phyloP scores from a whole-genome alignment of 1,140 invertebrate genomes.

The Thaumetopoea pityocampa region DNA sequence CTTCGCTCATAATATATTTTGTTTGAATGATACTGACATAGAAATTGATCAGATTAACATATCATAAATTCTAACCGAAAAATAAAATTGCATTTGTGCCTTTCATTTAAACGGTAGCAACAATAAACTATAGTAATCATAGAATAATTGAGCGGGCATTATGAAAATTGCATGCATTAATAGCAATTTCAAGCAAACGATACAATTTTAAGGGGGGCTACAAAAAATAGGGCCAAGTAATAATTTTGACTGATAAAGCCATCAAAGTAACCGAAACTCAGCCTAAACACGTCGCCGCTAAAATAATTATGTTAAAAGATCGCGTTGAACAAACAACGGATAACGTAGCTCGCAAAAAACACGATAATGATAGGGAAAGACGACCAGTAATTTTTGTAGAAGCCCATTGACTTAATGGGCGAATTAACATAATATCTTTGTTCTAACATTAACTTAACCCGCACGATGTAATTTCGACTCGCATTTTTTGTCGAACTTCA shows the following conservation, averaged over 20 bases:
- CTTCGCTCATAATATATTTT: too few relatives aligned
- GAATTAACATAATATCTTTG: slow-evolving; percentile 35
- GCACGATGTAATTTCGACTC: slow-evolving; percentile 15
- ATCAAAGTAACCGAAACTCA: slow-evolving; percentile 16
- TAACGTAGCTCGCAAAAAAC: slow-evolving; percentile 33
- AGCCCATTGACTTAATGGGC: slow-evolving; percentile 33
- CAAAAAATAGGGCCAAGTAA: slow-evolving; percentile 11
- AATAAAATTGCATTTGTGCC: slow-evolving; percentile 2
- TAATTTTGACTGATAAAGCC: slow-evolving; percentile 21
- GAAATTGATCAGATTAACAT: too few relatives aligned
- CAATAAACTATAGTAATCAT: slow-evolving; percentile 8
- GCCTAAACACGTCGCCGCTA: slow-evolving; percentile 13
- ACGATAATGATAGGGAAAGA: slow-evolving; percentile 32
- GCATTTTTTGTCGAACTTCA: slow-evolving; percentile 8
- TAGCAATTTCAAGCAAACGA: slow-evolving; percentile 12
- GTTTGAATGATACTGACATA: too few relatives aligned
- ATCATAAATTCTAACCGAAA: background rate
- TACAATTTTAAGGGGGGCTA: background rate
- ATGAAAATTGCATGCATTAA: slow-evolving; percentile 8
- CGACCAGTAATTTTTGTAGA: slow-evolving; percentile 36
- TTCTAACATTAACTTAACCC: slow-evolving; percentile 19
- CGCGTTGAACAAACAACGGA: slow-evolving; percentile 34
- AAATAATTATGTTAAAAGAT: slow-evolving; percentile 18
- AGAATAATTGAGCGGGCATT: slow-evolving; percentile 9
- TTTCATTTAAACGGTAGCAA: slow-evolving; percentile 14